A percentile compares a stretch with the other conserved stretches of the same genome.
Evolutionary conservation across 1,140 invertebrate species (phyloP).

Genomic region (Danaus plexippus): DNA sequence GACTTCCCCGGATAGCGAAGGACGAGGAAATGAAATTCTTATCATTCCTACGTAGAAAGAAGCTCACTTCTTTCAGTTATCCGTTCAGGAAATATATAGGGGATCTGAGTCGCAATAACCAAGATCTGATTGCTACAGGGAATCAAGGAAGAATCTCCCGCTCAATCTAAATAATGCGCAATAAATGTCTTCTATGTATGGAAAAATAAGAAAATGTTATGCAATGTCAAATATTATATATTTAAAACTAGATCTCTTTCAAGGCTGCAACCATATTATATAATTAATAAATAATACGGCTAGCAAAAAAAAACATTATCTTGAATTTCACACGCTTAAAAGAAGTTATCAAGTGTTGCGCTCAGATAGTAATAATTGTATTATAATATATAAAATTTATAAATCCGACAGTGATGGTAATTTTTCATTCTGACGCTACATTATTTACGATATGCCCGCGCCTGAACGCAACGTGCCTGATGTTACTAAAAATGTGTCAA

Average conservation of each 20-base stretch:
- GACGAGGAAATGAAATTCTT: constrained; percentile 71
- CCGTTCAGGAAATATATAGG: constrained; percentile 63
- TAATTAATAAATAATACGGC: too few species aligned
- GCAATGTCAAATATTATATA: too few species aligned
- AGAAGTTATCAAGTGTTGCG: too few species aligned
- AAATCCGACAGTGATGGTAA: constrained; percentile 63
- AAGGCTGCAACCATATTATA: too few species aligned
- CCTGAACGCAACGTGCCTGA: constrained; percentile 62
- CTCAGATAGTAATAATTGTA: too few species aligned
- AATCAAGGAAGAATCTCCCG: constrained; percentile 46
- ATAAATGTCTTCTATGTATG: too few species aligned
- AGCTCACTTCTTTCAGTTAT: constrained; percentile 64
- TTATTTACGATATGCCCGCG: constrained; percentile 61
- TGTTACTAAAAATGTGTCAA: constrained; percentile 71
- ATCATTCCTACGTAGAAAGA: constrained; percentile 59
- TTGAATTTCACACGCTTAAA: too few species aligned
- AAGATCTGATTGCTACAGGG: constrained; percentile 59
- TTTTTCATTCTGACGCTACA: constrained; percentile 69
- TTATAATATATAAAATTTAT: too few species aligned
- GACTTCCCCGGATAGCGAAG: constrained; percentile 61
- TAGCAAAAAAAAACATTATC: too few species aligned
- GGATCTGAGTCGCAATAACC: constrained; percentile 50
- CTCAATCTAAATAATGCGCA: constrained; percentile 28
- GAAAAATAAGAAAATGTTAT: constrained; percentile 1
- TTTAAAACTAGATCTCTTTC: too few species aligned